These are phyloP conservation scores for Columbina picui DNA, from an alignment of 2,113 vertebrate species.

Conservation along the genomic window DNA sequence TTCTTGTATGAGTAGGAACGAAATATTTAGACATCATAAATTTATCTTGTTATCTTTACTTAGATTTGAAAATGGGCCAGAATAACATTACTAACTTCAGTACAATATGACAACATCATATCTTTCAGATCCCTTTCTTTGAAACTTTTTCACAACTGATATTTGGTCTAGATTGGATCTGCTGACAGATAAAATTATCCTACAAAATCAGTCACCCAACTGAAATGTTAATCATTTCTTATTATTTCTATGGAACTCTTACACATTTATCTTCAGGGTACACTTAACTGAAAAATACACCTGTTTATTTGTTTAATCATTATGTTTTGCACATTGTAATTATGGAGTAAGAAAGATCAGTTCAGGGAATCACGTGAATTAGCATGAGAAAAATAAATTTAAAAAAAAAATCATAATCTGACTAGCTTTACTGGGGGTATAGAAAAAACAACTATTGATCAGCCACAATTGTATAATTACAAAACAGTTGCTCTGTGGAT, in stretches of 20 bases:
- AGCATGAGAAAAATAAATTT: not conserved
- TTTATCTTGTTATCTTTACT: not conserved
- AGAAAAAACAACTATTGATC: not conserved
- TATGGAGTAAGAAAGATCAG: not conserved
- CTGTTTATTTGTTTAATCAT: not conserved
- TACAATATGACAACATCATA: not conserved
- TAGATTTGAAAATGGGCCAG: not conserved
- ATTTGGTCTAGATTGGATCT: not conserved
- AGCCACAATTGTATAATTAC: not conserved
- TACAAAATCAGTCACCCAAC: not conserved
- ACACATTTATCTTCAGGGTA: not conserved
- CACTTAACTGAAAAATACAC: not conserved
- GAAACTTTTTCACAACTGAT: not conserved
- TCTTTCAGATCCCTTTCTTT: not conserved
- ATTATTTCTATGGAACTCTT: not conserved
- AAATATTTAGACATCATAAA: not conserved
- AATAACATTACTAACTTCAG: not conserved
- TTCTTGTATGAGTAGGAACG: not conserved
- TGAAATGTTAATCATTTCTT: not conserved
- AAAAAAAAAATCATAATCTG: not conserved
- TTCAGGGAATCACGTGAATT: not conserved
- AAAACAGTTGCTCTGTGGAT: not conserved
- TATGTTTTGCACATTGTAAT: not conserved
- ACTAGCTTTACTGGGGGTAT: not conserved
- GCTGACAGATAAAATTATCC: not conserved